phyloP scores from a whole-genome alignment of 1,140 invertebrate genomes.

The Pseudomyrmex concolor region DNA sequence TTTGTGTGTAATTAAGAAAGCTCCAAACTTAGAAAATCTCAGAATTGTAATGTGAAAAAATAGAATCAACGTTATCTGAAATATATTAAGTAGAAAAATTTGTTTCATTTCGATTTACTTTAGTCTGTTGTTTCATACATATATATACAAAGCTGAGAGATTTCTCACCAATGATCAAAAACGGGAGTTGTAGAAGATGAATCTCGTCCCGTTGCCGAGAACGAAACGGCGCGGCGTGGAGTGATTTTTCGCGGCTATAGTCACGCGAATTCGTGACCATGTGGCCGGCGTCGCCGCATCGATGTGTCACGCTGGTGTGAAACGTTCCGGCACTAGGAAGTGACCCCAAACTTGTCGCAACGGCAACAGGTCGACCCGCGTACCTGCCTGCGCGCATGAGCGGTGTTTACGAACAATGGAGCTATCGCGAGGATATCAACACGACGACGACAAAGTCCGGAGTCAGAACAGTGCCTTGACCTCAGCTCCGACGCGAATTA shows the following conservation, averaged over 20 bases:
- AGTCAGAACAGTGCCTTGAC: slow-evolving; percentile 71
- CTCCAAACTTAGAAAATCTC: too few relatives aligned
- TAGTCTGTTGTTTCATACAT: not conserved
- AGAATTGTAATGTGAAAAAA: not conserved
- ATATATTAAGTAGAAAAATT: not conserved
- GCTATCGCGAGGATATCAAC: slow-evolving; percentile 78
- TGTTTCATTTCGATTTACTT: not conserved
- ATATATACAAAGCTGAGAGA: slow-evolving; percentile 14
- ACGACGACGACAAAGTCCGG: slow-evolving; percentile 63
- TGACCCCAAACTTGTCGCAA: slow-evolving; percentile 76
- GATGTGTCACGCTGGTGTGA: slow-evolving; percentile 78
- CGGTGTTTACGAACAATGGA: slow-evolving; percentile 78
- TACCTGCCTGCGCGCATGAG: slow-evolving; percentile 67
- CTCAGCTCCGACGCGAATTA: slow-evolving; percentile 71
- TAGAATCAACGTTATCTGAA: not conserved
- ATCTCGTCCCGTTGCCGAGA: slow-evolving; percentile 15
- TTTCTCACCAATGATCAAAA: slow-evolving; percentile 46
- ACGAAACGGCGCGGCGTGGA: slow-evolving; percentile 37
- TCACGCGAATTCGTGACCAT: slow-evolving; percentile 80
- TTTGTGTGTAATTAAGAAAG: too few relatives aligned
- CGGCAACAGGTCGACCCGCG: slow-evolving; percentile 38
- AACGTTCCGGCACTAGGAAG: slow-evolving; percentile 78
- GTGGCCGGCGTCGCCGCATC: slow-evolving; percentile 69
- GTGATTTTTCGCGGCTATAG: slow-evolving; percentile 70
- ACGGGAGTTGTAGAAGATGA: slow-evolving; percentile 17